These are phyloP conservation scores for Euwallacea similis DNA, from an alignment of 1,140 invertebrate species.

Conservation along the genomic window DNA sequence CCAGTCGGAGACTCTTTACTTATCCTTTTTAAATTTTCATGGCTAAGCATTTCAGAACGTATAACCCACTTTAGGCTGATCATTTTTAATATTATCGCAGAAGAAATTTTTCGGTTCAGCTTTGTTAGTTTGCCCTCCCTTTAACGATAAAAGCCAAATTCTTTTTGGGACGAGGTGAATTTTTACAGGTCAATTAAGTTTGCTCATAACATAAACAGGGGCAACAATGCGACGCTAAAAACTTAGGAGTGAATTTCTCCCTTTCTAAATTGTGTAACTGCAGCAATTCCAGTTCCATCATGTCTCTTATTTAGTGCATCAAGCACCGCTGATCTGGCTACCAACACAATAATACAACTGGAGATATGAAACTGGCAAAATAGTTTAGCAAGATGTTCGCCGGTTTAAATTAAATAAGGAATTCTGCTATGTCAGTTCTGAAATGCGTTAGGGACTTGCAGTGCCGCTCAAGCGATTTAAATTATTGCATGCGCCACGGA, in stretches of 20 bases:
- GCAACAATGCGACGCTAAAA: neutral
- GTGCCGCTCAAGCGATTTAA: neutral
- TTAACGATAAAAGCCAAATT: neutral
- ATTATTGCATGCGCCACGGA: neutral
- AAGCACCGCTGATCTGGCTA: neutral
- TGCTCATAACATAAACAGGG: neutral
- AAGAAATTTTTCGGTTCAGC: conserved; percentile 10
- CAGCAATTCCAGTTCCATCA: conserved; percentile 1
- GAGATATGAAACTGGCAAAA: conserved; percentile 7
- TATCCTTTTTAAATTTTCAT: conserved; percentile 33
- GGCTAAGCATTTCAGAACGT: conserved; percentile 30
- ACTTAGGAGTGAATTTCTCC: no score
- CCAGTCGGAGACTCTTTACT: conserved; percentile 19
- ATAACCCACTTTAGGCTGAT: conserved; percentile 20
- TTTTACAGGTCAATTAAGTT: neutral
- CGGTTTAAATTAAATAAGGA: conserved; percentile 8
- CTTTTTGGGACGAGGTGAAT: neutral
- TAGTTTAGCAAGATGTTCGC: conserved; percentile 10
- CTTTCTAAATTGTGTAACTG: neutral
- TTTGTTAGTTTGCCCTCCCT: neutral
- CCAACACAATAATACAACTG: neutral
- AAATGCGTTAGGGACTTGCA: conserved; percentile 2
- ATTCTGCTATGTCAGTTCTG: neutral
- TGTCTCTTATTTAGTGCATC: conserved; percentile 5
- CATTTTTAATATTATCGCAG: conserved; percentile 11